Evolutionary conservation across 2,113 vertebrate genomes (phyloP).

Genomic region (Peromyscus maniculatus): DNA sequence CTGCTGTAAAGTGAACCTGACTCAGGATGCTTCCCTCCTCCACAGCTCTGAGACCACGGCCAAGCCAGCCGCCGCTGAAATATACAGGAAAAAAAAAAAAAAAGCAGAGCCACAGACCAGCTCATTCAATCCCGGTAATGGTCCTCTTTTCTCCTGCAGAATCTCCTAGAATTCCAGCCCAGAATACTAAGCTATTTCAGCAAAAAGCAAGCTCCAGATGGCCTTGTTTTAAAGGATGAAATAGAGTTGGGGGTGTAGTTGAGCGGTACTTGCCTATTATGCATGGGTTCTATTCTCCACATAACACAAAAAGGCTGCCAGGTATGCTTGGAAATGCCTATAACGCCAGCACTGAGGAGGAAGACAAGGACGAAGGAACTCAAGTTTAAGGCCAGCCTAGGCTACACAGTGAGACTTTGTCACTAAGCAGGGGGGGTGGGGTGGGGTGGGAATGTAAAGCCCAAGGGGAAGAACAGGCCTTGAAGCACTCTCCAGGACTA

Average conservation of each 20-base stretch:
- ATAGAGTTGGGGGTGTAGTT: not conserved
- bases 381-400: not conserved
- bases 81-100: not conserved
- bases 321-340: not conserved
- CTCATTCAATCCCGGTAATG: not conserved
- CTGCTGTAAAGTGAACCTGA: not conserved
- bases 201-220: not conserved
- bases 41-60: not conserved
- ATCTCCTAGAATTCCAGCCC: not conserved
- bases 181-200: not conserved
- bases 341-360: not conserved
- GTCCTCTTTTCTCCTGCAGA: not conserved
- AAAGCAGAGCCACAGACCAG: not conserved
- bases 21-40: not conserved
- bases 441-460: not conserved
- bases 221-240: constrained; percentile 36
- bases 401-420: not conserved
- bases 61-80: not conserved
- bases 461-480: not conserved
- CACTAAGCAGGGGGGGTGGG: not conserved
- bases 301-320: not conserved
- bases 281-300: not conserved
- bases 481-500: not conserved
- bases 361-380: not conserved
- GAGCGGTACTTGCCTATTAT: not conserved